Evolutionary conservation across 2,888 invertebrate genomes (phyloP).

Genomic region (Caenorhabditis macrosperma): DNA sequence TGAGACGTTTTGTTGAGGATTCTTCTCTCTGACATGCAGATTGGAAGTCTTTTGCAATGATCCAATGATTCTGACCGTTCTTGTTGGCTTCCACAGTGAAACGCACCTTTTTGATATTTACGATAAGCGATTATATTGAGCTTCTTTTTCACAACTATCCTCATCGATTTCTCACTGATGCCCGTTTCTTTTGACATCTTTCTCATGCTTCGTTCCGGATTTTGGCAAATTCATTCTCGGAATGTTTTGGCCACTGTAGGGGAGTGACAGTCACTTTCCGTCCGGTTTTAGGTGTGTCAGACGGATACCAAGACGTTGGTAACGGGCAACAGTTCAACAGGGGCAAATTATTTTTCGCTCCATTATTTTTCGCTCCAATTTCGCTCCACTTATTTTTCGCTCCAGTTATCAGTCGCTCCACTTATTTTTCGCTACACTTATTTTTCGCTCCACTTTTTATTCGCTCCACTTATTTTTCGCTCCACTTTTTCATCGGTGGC

Average conservation of each 20-base stretch:
- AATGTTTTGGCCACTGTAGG: not conserved
- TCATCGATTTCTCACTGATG: conserved; percentile 2
- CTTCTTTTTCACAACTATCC: conserved; percentile 13
- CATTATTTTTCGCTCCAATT: too few species aligned
- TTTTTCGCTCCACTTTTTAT: too few species aligned
- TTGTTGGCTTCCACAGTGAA: conserved; percentile 28
- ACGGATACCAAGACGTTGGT: not conserved
- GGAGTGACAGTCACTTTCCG: not conserved
- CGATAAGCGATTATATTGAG: not conserved
- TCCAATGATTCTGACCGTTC: conserved; percentile 25
- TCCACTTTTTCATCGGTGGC: too few species aligned
- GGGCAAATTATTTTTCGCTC: too few species aligned
- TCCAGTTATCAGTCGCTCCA: too few species aligned
- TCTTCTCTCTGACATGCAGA: conserved; percentile 14
- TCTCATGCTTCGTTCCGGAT: conserved; percentile 21
- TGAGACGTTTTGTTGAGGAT: too few species aligned
- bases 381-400: too few species aligned
- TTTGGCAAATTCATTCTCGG: conserved; percentile 3
- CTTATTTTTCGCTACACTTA: too few species aligned
- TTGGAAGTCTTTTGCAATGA: conserved; percentile 13
- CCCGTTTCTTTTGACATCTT: not conserved
- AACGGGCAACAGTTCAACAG: not conserved
- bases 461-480: too few species aligned
- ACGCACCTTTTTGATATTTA: not conserved
- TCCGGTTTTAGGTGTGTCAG: not conserved